These are phyloP conservation scores for Tinea pellionella DNA, from an alignment of 2,888 invertebrate species.

Conservation along the genomic window DNA sequence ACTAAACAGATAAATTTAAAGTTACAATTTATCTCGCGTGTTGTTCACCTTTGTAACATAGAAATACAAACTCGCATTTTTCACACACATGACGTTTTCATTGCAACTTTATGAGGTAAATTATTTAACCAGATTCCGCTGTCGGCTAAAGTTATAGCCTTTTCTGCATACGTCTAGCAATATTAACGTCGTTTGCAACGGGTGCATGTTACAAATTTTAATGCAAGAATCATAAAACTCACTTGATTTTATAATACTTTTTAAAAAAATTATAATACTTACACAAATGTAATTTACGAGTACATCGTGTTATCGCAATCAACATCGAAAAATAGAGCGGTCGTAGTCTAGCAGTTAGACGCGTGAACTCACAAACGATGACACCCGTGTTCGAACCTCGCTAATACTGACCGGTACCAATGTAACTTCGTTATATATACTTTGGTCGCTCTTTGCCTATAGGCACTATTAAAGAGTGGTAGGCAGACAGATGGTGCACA, in stretches of 20 bases:
- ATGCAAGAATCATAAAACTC: not conserved
- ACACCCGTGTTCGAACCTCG: no score
- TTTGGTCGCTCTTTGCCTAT: no score
- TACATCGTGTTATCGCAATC: no score
- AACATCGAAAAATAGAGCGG: no score
- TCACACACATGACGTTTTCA: conserved; percentile 2
- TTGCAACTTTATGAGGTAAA: conserved; percentile 7
- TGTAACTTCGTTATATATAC: no score
- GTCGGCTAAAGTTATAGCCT: conserved; percentile 14
- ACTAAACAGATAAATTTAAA: conserved; percentile 1
- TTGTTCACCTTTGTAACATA: conserved; percentile 3
- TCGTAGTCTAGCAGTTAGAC: no score
- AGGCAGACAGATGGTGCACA: no score
- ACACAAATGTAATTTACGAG: no score
- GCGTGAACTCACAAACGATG: no score
- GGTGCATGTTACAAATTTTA: not conserved
- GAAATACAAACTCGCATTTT: not conserved
- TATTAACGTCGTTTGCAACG: conserved; percentile 29
- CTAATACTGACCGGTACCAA: no score
- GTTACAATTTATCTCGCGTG: not conserved
- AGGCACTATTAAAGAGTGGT: no score
- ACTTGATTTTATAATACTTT: not conserved
- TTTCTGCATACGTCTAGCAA: conserved; percentile 26
- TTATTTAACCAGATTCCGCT: conserved; percentile 10
- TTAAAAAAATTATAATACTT: no score